These are phyloP conservation scores for Sylvia borin DNA, from an alignment of 2,797 vertebrate species.

Conservation along the genomic window DNA sequence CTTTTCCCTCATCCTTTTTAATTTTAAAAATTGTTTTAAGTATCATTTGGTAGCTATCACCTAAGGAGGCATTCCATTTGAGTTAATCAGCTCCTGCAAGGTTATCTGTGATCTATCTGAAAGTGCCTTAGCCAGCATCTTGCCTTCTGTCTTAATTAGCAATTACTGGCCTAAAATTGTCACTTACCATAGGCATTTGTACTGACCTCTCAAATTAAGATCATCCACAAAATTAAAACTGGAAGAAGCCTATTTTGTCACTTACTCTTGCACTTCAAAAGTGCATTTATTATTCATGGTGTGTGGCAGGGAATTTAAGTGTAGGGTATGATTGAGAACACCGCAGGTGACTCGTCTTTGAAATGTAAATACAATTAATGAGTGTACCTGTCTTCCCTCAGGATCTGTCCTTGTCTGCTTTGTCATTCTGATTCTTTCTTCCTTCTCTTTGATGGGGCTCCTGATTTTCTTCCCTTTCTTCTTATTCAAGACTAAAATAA, in stretches of 20 bases:
- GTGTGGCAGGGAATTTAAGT: background rate
- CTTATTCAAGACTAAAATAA: background rate
- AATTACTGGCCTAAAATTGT: constrained; percentile 50
- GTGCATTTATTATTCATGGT: constrained; percentile 39
- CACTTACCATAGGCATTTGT: constrained; percentile 4
- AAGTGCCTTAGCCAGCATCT: constrained; percentile 36
- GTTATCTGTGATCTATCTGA: constrained; percentile 31
- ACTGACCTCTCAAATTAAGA: constrained; percentile 52
- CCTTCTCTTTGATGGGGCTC: background rate
- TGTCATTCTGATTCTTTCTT: background rate
- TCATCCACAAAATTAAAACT: constrained; percentile 24
- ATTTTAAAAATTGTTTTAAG: constrained; percentile 51
- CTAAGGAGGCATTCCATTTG: constrained; percentile 8
- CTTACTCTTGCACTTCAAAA: background rate
- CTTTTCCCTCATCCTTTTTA: background rate
- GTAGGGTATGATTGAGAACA: constrained; percentile 10
- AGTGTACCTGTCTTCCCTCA: constrained; percentile 26
- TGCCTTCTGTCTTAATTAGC: constrained; percentile 35
- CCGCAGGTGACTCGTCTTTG: constrained; percentile 23
- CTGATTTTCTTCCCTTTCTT: constrained; percentile 20
- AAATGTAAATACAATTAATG: constrained; percentile 68
- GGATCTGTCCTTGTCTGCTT: constrained; percentile 36
- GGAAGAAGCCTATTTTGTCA: constrained; percentile 10
- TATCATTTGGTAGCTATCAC: constrained; percentile 32
- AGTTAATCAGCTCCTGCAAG: constrained; percentile 57